Conservation (phyloP, 2,888 invertebrate species). For the Trichopoda pennipes region DNA sequence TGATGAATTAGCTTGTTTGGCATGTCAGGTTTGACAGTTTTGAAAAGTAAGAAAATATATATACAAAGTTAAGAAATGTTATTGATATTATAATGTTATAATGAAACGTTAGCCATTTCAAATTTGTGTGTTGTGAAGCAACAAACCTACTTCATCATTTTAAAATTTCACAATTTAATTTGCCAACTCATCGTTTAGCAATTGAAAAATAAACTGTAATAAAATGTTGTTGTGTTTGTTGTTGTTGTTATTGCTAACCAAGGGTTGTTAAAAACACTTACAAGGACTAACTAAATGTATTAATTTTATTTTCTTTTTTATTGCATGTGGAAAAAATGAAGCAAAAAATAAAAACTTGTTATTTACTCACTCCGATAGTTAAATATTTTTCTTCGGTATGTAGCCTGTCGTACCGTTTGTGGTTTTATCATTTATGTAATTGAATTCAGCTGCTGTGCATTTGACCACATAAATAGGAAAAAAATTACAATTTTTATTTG, state of each 20-base stretch:
- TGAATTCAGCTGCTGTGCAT: conserved; percentile 71
- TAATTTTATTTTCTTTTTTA: not conserved
- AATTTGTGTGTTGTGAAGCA: conserved; percentile 17
- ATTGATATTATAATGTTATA: conserved; percentile 39
- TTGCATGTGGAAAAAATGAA: not conserved
- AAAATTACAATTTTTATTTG: conserved; percentile 46
- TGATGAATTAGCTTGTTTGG: conserved; percentile 62
- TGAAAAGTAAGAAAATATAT: not conserved
- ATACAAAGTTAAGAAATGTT: conserved; percentile 30
- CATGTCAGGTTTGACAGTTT: conserved; percentile 64
- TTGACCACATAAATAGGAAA: conserved; percentile 67
- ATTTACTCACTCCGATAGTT: not conserved
- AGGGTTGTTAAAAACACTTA: conserved; percentile 47
- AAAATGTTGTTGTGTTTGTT: not conserved
- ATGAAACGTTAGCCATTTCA: conserved; percentile 53
- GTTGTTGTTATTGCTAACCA: not conserved
- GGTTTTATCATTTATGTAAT: conserved; percentile 68
- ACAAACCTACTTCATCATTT: conserved; percentile 49
- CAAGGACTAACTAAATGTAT: conserved; percentile 9
- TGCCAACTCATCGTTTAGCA: conserved; percentile 61
- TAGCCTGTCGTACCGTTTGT: conserved; percentile 53
- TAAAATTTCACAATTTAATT: conserved; percentile 55
- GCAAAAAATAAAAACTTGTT: conserved; percentile 2
- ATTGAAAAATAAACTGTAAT: conserved; percentile 49
- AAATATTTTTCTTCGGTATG: not conserved